These are phyloP conservation scores for Bombus cullumanus DNA, from an alignment of 1,140 invertebrate species.

Conservation along the genomic window DNA sequence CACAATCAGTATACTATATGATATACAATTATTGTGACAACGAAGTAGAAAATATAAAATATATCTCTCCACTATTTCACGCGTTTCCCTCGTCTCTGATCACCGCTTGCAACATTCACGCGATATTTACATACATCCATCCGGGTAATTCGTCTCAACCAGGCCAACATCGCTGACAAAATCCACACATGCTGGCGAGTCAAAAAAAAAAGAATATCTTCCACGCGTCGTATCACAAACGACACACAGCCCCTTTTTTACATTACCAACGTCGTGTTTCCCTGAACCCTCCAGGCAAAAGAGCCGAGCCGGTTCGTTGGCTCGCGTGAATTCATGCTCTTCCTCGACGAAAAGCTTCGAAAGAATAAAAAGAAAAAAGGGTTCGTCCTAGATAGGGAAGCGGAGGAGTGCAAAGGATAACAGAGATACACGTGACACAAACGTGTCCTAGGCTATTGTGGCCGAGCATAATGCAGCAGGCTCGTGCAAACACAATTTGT, in stretches of 20 bases:
- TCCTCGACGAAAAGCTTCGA: too few species aligned
- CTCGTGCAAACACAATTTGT: slow-evolving; percentile 74
- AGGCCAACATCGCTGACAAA: background rate
- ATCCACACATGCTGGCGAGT: background rate
- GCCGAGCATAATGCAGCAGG: slow-evolving; percentile 51
- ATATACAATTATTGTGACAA: background rate
- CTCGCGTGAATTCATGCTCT: background rate
- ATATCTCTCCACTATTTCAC: background rate
- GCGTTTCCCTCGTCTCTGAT: background rate
- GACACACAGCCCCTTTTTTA: background rate
- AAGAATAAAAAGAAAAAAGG: too few species aligned
- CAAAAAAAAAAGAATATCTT: background rate
- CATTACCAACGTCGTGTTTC: background rate
- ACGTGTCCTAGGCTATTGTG: slow-evolving; percentile 45
- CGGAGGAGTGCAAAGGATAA: background rate
- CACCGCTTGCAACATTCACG: background rate
- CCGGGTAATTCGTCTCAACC: background rate
- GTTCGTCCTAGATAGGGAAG: background rate
- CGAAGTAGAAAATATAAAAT: too few species aligned
- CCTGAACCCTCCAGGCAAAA: background rate
- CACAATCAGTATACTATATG: background rate
- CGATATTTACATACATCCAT: background rate
- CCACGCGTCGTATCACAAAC: background rate
- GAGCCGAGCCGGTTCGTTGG: background rate
- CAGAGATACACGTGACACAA: background rate